Base-by-base conservation (phyloP, 1,140 invertebrate genomes). In the Drosophila nasuta region DNA sequence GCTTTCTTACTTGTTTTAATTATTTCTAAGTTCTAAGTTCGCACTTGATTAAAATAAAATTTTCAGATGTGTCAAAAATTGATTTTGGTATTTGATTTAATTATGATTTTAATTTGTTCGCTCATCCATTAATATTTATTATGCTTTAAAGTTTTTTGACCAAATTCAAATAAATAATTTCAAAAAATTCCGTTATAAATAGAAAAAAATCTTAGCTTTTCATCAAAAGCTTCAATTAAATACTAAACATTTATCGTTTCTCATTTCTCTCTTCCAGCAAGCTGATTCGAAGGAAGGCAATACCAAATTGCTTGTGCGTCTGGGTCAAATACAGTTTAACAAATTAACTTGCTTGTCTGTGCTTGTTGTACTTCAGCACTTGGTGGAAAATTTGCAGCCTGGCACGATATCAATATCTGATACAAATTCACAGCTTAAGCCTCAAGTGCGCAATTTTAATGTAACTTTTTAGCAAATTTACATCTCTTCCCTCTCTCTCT, bases 201-300 rank as follows among this genome's bases (percentile, higher is more conserved):
- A 4, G 0, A 33, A 7, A 33, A 41, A 41, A 10, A 41, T 41
- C 11, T 10, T 11, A 7, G 38, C 38, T 25, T 10, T 41, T 4
- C 1, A 11, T 41, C 38, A 3, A 41, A 6, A 41, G 7, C 3
- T 41, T n/a, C 38, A 41, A n/a, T 41, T n/a, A 41, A n/a, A 11
- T 41, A 10, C 10, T 3, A 41, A 3, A 41, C 1, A 41, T 41
- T 63, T 25, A 41, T 52, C 4, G 1, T 5, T 35, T 72, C 3
- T 52, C 15, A 33, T 35, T 10, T 20, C 15, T 56, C 7, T 38
- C n/a, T 57, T 17, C 6, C 10, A 75, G 72, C 59, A 75, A 56
- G 58, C 46, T 5, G 49, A 15, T 2, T 3, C 17, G 2, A 28
- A 49, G 4, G 6, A 54, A 28, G 15, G 7, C 1, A 38, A 62